Percentiles rank a stretch among this genome's conserved stretches.
These are phyloP conservation scores for Crocodylus rhombifer DNA, from an alignment of 2,797 vertebrate genomes.

Conservation along the genomic window DNA sequence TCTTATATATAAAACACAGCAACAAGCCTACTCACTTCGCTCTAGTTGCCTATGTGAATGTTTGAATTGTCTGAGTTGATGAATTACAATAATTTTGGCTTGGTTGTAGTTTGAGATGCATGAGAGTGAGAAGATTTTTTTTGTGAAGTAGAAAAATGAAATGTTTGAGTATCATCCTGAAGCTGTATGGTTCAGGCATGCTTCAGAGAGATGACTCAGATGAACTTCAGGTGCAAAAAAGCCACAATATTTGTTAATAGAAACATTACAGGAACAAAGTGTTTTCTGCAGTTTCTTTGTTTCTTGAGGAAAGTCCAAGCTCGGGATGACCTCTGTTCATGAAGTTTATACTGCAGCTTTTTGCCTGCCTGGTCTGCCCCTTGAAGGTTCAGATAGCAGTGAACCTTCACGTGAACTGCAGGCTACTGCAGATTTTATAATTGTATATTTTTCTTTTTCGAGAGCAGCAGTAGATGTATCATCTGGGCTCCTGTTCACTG, in stretches of 20 bases:
- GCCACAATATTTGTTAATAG: neutral
- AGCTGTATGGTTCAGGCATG: neutral
- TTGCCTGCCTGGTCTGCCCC: neutral
- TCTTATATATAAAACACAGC: neutral
- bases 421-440: neutral
- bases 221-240: neutral
- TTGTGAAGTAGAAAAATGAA: neutral
- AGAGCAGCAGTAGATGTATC: neutral
- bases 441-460: neutral
- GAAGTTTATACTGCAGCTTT: neutral
- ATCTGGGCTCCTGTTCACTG: neutral
- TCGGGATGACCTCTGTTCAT: neutral
- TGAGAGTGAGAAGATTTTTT: neutral
- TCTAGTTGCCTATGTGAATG: neutral
- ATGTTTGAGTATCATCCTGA: neutral
- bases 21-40: neutral
- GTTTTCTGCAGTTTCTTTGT: neutral
- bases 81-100: neutral
- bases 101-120: neutral
- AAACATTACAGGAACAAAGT: neutral
- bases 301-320: neutral
- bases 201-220: neutral
- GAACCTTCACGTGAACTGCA: neutral
- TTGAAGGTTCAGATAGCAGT: neutral
- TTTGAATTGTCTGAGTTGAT: neutral